phyloP scores from a whole-genome alignment of 2,888 invertebrate species.

The Drosophila yooni region DNA sequence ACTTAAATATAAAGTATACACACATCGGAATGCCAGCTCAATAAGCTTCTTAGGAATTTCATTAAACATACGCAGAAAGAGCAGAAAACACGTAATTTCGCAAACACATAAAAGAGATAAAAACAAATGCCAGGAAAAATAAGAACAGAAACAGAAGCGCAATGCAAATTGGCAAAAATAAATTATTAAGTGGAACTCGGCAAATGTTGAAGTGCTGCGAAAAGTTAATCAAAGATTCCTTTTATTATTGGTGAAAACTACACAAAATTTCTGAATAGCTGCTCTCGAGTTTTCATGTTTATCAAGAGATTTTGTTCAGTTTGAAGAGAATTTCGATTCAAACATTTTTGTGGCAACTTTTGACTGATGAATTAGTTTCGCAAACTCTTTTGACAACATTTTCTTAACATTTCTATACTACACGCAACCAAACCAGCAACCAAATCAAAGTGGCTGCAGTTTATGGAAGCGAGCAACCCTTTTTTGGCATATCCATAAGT shows the following conservation, averaged over 20 bases:
- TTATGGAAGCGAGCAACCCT: not conserved
- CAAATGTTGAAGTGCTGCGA: constrained; percentile 32
- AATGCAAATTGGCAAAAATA: constrained; percentile 49
- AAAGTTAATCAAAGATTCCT: constrained; percentile 39
- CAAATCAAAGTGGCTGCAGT: not conserved
- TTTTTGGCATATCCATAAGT: constrained; percentile 7
- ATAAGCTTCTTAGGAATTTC: constrained; percentile 53
- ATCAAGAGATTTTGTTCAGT: constrained; percentile 44
- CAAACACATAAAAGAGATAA: constrained; percentile 23
- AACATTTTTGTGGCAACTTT: constrained; percentile 31
- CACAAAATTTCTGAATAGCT: constrained; percentile 12
- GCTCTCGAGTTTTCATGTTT: constrained; percentile 41
- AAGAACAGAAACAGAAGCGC: constrained; percentile 3
- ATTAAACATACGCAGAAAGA: constrained; percentile 57
- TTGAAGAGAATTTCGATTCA: constrained; percentile 38
- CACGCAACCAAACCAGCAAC: not conserved
- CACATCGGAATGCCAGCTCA: constrained; percentile 22
- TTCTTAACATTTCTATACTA: constrained; percentile 23
- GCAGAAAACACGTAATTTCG: constrained; percentile 33
- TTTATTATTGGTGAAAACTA: constrained; percentile 15
- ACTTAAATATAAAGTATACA: constrained; percentile 11
- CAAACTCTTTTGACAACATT: constrained; percentile 27
- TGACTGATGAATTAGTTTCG: constrained; percentile 36
- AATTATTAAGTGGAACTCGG: constrained; percentile 41
- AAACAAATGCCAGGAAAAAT: constrained; percentile 5